phyloP scores from a whole-genome alignment of 2,113 vertebrate species.

The Nannospalax galili region DNA sequence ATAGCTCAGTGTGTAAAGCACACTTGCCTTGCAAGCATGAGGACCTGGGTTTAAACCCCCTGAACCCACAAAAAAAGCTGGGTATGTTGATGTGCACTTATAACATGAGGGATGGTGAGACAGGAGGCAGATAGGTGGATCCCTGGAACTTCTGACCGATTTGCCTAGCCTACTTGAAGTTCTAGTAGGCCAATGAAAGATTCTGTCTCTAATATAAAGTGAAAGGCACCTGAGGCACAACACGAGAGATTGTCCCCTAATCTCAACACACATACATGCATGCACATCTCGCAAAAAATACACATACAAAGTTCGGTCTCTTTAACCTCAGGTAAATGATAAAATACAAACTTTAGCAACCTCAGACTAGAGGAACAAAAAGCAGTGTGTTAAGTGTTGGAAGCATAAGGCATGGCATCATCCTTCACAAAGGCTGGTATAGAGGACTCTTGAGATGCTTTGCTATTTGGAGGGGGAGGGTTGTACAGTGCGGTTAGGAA shows the following conservation, averaged over 20 bases:
- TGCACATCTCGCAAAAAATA: too few relatives aligned
- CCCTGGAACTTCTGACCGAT: background rate
- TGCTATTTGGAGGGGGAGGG: background rate
- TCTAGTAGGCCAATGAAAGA: background rate
- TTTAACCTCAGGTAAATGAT: background rate
- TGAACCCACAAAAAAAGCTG: background rate
- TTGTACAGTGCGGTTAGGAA: background rate
- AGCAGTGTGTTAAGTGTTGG: background rate
- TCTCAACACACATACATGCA: background rate
- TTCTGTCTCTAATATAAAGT: background rate
- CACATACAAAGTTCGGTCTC: background rate
- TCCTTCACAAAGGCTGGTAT: conserved; percentile 1
- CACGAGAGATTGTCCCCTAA: background rate
- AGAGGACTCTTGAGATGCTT: conserved; percentile 11
- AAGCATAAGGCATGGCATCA: background rate
- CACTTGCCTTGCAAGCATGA: background rate
- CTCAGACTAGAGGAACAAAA: background rate
- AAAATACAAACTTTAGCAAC: background rate
- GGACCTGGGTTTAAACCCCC: background rate
- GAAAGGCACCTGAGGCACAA: background rate
- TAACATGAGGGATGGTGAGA: background rate
- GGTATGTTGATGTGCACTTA: background rate
- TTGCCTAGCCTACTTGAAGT: background rate
- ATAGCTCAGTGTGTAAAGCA: background rate
- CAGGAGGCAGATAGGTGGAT: background rate